Evolutionary conservation across 2,797 vertebrate species (phyloP).

Genomic region (Tragopan temminckii): DNA sequence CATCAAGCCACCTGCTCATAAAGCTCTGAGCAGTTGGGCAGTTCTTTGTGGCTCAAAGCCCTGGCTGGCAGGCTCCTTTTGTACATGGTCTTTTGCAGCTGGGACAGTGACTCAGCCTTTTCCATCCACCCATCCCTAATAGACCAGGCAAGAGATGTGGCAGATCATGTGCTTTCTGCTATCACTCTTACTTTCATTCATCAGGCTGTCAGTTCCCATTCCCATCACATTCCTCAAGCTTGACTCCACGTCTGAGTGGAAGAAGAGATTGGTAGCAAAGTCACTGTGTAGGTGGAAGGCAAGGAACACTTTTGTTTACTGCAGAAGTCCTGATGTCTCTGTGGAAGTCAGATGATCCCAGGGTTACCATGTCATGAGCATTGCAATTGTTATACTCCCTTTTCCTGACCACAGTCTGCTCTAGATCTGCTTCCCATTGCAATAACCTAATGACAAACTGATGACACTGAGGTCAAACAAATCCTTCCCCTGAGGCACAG

Average conservation of each 20-base stretch:
- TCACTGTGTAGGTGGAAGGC: constrained; percentile 55
- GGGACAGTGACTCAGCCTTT: constrained; percentile 69
- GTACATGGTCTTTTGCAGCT: constrained; percentile 58
- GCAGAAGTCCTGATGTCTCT: neutral
- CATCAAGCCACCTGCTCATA: constrained; percentile 52
- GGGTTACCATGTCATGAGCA: neutral
- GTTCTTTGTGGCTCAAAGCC: constrained; percentile 45
- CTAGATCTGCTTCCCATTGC: constrained; percentile 19
- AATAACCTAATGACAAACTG: neutral
- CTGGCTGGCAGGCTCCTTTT: constrained; percentile 44
- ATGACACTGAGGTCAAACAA: constrained; percentile 19
- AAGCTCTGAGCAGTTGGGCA: neutral
- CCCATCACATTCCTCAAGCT: constrained; percentile 55
- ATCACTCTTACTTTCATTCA: neutral
- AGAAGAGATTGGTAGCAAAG: constrained; percentile 38
- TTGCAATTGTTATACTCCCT: neutral
- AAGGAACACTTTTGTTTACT: constrained; percentile 50
- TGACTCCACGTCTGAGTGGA: constrained; percentile 48
- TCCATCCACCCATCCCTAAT: constrained; percentile 60
- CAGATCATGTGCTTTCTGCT: constrained; percentile 56
- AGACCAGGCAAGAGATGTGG: constrained; percentile 38
- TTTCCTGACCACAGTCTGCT: neutral
- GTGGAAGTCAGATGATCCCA: constrained; percentile 49
- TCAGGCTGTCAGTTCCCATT: neutral
- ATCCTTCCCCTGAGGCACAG: neutral